Percentiles rank a stretch among this genome's conserved stretches.
Evolutionary conservation across 2,888 invertebrate genomes (phyloP).

Genomic region (Thera obeliscata): DNA sequence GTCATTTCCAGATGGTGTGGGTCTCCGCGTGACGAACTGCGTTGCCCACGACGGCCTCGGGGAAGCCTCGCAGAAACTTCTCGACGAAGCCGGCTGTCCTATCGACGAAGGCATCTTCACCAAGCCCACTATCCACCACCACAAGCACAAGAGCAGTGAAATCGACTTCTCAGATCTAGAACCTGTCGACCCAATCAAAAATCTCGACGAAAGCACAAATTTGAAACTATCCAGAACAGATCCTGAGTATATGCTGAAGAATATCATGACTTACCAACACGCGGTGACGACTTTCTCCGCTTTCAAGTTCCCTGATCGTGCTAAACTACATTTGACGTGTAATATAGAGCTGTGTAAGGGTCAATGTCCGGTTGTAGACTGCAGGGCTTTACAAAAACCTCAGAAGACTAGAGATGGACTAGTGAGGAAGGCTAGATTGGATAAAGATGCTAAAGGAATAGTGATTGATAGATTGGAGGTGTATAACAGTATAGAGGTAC

Average conservation of each 20-base stretch:
- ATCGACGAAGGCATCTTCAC: constrained; percentile 88
- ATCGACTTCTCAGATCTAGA: constrained; percentile 71
- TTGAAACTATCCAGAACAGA: constrained; percentile 64
- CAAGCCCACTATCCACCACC: constrained; percentile 75
- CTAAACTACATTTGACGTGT: constrained; percentile 91
- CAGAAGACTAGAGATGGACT: constrained; percentile 77
- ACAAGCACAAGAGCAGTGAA: constrained; percentile 67
- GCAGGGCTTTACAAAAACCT: constrained; percentile 71
- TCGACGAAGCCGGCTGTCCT: constrained; percentile 90
- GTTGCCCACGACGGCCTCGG: constrained; percentile 91
- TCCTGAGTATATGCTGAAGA: constrained; percentile 71
- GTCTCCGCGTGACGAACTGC: constrained; percentile 90
- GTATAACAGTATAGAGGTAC: constrained; percentile 91
- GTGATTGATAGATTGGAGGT: constrained; percentile 88
- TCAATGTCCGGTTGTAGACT: constrained; percentile 86
- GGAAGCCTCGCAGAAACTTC: constrained; percentile 89
- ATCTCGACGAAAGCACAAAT: constrained; percentile 60
- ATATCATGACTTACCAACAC: constrained; percentile 81
- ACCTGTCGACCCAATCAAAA: constrained; percentile 63
- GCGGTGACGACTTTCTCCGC: constrained; percentile 89
- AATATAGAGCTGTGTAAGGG: constrained; percentile 90
- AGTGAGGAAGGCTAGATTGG: constrained; percentile 74
- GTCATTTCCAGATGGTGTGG: constrained; percentile 85
- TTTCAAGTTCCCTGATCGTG: constrained; percentile 92
- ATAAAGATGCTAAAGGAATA: constrained; percentile 82